These are phyloP conservation scores for Pontoporia blainvillei DNA, from an alignment of 2,113 vertebrate genomes.

Conservation along the genomic window DNA sequence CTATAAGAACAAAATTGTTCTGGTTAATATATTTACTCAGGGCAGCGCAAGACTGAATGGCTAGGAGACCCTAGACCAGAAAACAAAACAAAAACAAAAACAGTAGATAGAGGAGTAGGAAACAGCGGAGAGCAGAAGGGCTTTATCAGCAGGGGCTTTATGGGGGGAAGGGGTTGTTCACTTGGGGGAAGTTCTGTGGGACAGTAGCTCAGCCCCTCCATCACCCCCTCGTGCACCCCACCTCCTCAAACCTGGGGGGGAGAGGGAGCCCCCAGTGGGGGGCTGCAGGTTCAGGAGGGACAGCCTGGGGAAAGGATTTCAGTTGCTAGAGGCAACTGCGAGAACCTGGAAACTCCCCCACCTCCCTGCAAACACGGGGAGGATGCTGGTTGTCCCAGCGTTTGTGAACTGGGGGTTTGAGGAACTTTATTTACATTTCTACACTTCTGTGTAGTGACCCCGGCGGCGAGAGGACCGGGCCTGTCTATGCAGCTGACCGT, in stretches of 20 bases:
- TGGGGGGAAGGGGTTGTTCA: fast-evolving
- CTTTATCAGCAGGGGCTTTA: not conserved
- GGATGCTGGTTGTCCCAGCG: not conserved
- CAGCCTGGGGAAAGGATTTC: not conserved
- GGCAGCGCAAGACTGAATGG: not conserved
- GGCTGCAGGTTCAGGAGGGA: not conserved
- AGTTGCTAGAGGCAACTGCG: not conserved
- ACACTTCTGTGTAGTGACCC: not conserved
- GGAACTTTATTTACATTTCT: not conserved
- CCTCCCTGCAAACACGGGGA: not conserved
- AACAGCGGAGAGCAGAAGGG: not conserved
- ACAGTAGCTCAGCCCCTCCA: not conserved
- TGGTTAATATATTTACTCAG: not conserved
- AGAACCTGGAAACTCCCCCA: not conserved
- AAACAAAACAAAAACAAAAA: not conserved
- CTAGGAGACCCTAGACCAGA: not conserved
- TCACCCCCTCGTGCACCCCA: fast-evolving
- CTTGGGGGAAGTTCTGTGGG: not conserved
- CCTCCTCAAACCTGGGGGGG: not conserved
- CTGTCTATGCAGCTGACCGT: not conserved
- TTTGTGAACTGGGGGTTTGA: not conserved
- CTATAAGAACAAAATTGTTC: not conserved
- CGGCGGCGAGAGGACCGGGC: not conserved
- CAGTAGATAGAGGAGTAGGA: fast-evolving
- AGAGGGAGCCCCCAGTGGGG: no score